These are phyloP conservation scores for Phacellophora camtschatica DNA, from an alignment of 30 jellyfish, hydroid and myxozoan genomes.

Conservation along the genomic window DNA sequence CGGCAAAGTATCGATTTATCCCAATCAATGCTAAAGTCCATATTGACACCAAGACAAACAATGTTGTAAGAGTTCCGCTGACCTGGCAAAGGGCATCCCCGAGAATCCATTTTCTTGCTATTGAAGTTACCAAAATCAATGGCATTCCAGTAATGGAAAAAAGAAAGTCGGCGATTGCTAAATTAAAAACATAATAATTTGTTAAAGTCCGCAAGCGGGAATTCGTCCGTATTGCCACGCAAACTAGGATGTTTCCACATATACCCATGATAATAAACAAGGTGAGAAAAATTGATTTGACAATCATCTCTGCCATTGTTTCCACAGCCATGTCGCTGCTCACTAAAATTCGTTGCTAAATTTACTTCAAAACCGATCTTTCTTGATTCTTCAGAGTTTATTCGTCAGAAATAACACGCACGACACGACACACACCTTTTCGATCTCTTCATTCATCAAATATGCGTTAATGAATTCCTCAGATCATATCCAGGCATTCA, in stretches of 20 bases:
- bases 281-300: constrained; percentile 58
- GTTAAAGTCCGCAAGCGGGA: constrained; percentile 77
- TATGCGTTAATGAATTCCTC: too few relatives aligned
- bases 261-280: constrained; percentile 57
- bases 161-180: constrained; percentile 92
- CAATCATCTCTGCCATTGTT: constrained; percentile 35
- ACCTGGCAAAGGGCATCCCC: constrained; percentile 79
- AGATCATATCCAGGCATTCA: too few relatives aligned
- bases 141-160: constrained; percentile 83
- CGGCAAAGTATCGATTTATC: constrained; percentile 85
- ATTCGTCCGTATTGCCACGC: constrained; percentile 64
- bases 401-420: too few relatives aligned
- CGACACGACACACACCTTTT: too few relatives aligned
- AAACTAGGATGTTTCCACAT: constrained; percentile 75
- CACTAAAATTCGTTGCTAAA: too few relatives aligned
- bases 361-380: too few relatives aligned
- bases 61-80: constrained; percentile 74
- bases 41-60: constrained; percentile 83
- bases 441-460: too few relatives aligned
- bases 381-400: too few relatives aligned
- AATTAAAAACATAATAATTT: constrained; percentile 81
- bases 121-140: constrained; percentile 67
- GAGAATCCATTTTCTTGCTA: constrained; percentile 84
- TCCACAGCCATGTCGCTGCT: constrained; percentile 32
- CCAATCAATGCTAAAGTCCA: constrained; percentile 90